Conservation (phyloP, 2,797 vertebrate species). For the Tokudaia tokunoshimensis region DNA sequence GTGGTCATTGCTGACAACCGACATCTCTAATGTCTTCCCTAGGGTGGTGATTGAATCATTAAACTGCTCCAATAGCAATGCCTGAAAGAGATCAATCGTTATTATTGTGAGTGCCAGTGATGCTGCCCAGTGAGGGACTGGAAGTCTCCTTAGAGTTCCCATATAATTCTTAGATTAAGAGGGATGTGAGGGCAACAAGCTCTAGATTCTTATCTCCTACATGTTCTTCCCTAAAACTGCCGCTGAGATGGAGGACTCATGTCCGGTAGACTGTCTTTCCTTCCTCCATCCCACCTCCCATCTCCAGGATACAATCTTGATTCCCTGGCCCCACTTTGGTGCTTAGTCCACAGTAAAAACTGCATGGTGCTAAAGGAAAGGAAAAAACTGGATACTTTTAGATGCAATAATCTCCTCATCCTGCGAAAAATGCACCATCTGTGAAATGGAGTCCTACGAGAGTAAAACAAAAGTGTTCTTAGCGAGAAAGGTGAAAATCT, state of each 20-base stretch:
- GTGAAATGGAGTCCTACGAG: background rate
- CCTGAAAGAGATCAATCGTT: no score
- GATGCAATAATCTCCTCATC: background rate
- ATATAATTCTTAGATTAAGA: background rate
- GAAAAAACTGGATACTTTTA: background rate
- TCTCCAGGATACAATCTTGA: background rate
- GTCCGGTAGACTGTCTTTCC: background rate
- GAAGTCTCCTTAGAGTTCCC: background rate
- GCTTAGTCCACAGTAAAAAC: background rate
- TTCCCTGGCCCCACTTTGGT: background rate
- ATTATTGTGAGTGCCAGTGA: background rate
- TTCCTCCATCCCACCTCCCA: background rate
- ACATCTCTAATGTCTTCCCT: no score
- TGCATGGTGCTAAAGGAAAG: conserved; percentile 1
- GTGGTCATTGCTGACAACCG: no score
- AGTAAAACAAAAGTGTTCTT: background rate
- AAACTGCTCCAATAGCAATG: no score
- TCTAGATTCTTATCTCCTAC: background rate
- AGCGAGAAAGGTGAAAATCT: background rate
- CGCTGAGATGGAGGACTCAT: background rate
- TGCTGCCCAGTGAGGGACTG: background rate
- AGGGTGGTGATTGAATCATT: no score
- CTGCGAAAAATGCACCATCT: background rate
- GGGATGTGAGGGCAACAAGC: background rate
- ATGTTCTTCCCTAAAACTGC: background rate